A percentile compares a stretch with the other conserved stretches of the same genome.
Conservation (phyloP, 2,888 invertebrate species). For the Microchrysa polita region DNA sequence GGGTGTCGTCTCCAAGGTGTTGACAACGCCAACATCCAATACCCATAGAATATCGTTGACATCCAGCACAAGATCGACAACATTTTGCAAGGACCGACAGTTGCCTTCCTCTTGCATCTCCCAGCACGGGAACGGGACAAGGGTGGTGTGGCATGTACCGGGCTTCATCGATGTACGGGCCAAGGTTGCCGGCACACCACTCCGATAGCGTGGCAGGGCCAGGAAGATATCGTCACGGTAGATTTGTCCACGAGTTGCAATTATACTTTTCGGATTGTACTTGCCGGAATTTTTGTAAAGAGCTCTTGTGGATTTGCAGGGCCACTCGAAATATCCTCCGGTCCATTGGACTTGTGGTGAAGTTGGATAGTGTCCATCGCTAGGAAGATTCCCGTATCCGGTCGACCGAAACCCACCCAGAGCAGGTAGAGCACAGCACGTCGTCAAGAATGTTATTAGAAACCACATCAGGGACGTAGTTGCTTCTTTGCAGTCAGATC, state of each 20-base stretch:
- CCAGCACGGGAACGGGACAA: conserved; percentile 73
- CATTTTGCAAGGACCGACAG: conserved; percentile 74
- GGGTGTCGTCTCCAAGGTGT: conserved; percentile 73
- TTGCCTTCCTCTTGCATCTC: conserved; percentile 72
- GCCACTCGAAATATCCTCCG: conserved; percentile 66
- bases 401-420: conserved; percentile 52
- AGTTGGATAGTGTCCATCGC: conserved; percentile 53
- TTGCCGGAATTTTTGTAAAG: conserved; percentile 69
- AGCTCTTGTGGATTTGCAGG: conserved; percentile 66
- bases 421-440: conserved; percentile 44
- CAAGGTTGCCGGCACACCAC: conserved; percentile 74
- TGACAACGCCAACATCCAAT: conserved; percentile 75
- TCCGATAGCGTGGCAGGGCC: conserved; percentile 70
- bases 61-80: conserved; percentile 73
- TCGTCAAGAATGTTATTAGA: conserved; percentile 30
- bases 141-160: conserved; percentile 65
- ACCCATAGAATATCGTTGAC: conserved; percentile 76
- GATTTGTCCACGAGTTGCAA: conserved; percentile 70
- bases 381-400: conserved; percentile 58
- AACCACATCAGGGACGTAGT: conserved; percentile 45
- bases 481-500: not conserved
- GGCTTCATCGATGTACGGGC: conserved; percentile 67
- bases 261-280: conserved; percentile 69
- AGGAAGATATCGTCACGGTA: conserved; percentile 67
- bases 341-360: conserved; percentile 63